phyloP scores from a whole-genome alignment of 2,797 vertebrate species.

The Microhierax caerulescens region DNA sequence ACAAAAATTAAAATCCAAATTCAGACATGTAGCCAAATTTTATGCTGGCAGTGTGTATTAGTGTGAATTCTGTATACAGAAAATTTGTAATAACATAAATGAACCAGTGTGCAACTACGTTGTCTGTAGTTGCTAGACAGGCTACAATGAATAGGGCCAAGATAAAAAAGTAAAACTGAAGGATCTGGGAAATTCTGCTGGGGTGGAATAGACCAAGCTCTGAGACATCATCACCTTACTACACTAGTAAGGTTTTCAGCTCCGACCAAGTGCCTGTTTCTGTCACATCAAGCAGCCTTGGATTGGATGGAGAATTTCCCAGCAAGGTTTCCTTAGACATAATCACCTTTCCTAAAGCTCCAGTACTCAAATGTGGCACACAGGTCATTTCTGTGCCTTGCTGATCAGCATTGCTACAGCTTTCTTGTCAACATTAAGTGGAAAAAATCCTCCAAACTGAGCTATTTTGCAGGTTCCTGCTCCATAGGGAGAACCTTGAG shows the following conservation, averaged over 20 bases:
- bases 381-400: background rate
- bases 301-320: background rate
- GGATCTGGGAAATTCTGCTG: background rate
- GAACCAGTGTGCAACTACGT: accelerated
- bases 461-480: background rate
- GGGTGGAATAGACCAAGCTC: background rate
- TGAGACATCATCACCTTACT: background rate
- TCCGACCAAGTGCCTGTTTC: background rate
- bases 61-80: background rate
- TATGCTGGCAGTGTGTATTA: background rate
- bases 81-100: accelerated
- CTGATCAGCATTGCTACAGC: background rate
- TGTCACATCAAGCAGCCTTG: background rate
- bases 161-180: background rate
- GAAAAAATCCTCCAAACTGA: background rate
- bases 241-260: background rate
- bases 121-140: background rate
- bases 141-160: background rate
- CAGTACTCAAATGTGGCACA: background rate
- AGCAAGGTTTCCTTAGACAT: background rate
- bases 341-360: background rate
- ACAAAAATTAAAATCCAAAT: background rate
- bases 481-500: background rate
- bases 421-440: background rate
- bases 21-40: background rate